Percentiles rank a stretch among this genome's conserved stretches.
Conservation (phyloP, 2,888 invertebrate genomes). For the Archaeoteleia sp. region DNA sequence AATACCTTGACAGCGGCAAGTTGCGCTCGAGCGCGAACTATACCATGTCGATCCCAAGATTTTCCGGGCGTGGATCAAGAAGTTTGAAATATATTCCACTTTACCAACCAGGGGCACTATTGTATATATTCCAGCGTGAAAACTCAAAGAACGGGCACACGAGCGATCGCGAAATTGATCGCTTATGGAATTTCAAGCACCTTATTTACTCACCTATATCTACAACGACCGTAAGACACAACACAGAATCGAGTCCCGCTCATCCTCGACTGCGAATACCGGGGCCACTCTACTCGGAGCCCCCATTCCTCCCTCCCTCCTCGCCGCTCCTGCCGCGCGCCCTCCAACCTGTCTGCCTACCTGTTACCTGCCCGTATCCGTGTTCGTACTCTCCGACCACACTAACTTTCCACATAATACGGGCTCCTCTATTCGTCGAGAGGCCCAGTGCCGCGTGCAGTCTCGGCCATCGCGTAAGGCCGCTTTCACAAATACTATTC, state of each 20-base stretch:
- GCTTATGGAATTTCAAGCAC: constrained; percentile 12
- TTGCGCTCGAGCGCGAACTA: constrained; percentile 10
- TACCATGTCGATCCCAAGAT: constrained; percentile 9
- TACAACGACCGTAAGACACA: constrained; percentile 61
- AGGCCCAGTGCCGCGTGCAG: constrained; percentile 38
- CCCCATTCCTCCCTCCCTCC: constrained; percentile 42
- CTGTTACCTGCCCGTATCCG: constrained; percentile 50
- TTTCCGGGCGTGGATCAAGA: constrained; percentile 1
- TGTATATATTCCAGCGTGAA: too few relatives aligned
- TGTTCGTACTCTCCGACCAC: constrained; percentile 46
- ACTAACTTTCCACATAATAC: constrained; percentile 57
- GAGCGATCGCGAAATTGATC: too few relatives aligned
- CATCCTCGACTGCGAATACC: constrained; percentile 72
- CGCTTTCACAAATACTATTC: constrained; percentile 41
- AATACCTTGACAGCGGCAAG: constrained; percentile 24
- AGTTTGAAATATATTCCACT: too few relatives aligned
- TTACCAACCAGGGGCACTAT: too few relatives aligned
- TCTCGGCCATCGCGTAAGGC: constrained; percentile 8
- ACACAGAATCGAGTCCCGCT: constrained; percentile 66
- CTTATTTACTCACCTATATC: constrained; percentile 64
- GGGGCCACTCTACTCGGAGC: constrained; percentile 62
- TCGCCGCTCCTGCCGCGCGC: constrained; percentile 34
- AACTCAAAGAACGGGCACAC: too few relatives aligned
- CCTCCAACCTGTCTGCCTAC: constrained; percentile 44
- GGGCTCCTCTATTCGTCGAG: constrained; percentile 54